Conservation (phyloP, 2,113 vertebrate genomes). For the Aspidoscelis tigris region DNA sequence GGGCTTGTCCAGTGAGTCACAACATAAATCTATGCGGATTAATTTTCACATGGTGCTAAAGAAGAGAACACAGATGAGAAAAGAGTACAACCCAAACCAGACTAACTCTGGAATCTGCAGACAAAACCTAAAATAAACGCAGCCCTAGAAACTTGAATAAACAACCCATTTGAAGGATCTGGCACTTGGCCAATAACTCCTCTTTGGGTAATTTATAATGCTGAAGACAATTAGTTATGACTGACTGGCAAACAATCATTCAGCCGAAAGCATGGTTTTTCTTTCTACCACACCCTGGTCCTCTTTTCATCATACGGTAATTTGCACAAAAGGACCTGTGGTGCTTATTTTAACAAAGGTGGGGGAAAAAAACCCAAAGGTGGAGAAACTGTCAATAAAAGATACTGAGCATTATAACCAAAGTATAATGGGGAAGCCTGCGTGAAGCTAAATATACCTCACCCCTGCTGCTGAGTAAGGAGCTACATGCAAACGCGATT, state of each 20-base stretch:
- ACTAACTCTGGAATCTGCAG: slow-evolving; percentile 66
- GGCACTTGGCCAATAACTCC: slow-evolving; percentile 67
- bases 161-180: slow-evolving; percentile 55
- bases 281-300: slow-evolving; percentile 47
- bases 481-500: too few relatives aligned
- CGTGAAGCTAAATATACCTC: background rate
- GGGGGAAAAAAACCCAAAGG: background rate
- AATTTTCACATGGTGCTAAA: slow-evolving; percentile 49
- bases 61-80: background rate
- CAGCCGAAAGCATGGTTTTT: slow-evolving; percentile 60
- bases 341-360: background rate
- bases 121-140: slow-evolving; percentile 62
- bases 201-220: slow-evolving; percentile 66
- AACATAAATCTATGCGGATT: slow-evolving; percentile 41
- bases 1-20: background rate
- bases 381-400: background rate
- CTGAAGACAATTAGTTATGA: slow-evolving; percentile 71
- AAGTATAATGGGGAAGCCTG: background rate
- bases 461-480: background rate
- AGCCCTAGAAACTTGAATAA: slow-evolving; percentile 66
- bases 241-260: slow-evolving; percentile 67
- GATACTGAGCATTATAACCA: background rate
- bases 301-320: slow-evolving; percentile 38
- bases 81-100: slow-evolving; percentile 61
- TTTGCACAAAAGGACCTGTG: background rate